A percentile compares a stretch with the other conserved stretches of the same genome.
Conservation (phyloP, 1,140 invertebrate species). For the Trichoplusia ni region DNA sequence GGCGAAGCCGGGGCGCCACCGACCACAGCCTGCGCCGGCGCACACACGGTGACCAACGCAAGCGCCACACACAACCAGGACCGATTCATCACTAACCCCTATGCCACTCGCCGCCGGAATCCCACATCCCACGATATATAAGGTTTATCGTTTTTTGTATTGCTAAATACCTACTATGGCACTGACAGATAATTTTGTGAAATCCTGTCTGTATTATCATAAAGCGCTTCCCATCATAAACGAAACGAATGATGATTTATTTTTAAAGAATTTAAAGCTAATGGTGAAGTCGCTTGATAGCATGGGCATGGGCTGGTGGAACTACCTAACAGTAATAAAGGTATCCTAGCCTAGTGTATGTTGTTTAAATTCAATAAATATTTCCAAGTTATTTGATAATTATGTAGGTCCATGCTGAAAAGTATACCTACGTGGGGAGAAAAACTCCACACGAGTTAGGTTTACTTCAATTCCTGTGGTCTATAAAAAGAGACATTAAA, state of each 20-base stretch:
- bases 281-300: no score
- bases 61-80: constrained; percentile 43
- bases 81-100: constrained; percentile 51
- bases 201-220: background rate
- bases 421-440: no score
- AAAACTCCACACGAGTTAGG: no score
- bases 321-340: no score
- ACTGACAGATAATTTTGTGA: constrained; percentile 1
- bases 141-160: background rate
- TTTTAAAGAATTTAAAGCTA: background rate
- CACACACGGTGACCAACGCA: constrained; percentile 33
- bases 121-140: background rate
- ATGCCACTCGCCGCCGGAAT: constrained; percentile 4
- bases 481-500: no score
- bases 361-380: no score
- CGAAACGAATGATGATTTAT: background rate
- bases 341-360: no score
- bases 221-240: background rate
- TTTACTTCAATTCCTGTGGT: no score
- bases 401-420: no score
- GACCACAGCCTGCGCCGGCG: constrained; percentile 80
- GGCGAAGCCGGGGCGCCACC: constrained; percentile 81
- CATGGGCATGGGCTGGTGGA: no score
- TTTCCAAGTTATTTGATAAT: no score
- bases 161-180: background rate